Conservation (phyloP, 1,140 invertebrate genomes). For the Pseudomyrmex dendroicus region DNA sequence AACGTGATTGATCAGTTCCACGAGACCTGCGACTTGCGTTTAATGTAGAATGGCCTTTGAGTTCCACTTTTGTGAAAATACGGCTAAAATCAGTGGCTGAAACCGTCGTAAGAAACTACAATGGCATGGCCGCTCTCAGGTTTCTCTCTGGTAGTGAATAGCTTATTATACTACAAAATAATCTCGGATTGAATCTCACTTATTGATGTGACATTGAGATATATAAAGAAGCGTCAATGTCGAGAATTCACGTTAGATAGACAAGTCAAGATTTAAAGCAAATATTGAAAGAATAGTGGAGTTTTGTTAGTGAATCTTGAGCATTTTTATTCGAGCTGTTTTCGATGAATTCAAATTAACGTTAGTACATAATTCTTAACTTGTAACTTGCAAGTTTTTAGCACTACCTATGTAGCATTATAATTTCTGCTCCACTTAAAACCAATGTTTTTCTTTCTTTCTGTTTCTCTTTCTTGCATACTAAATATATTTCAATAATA, state of each 20-base stretch:
- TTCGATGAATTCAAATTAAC: conserved; percentile 38
- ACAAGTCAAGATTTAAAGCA: background rate
- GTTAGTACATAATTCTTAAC: background rate
- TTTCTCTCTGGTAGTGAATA: no score
- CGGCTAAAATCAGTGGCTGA: no score
- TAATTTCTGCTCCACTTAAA: conserved; percentile 10
- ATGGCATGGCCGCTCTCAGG: no score
- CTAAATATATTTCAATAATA: no score
- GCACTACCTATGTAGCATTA: no score
- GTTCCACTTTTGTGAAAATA: no score
- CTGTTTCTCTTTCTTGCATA: no score
- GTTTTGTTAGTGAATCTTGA: background rate
- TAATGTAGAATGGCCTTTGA: no score
- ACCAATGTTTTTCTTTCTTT: background rate
- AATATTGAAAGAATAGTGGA: background rate
- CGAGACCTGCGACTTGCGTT: no score
- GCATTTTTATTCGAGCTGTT: background rate
- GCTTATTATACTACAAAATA: no score
- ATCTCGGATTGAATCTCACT: background rate
- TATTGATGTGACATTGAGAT: background rate
- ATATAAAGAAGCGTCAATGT: background rate
- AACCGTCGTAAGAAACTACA: no score
- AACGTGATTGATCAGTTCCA: no score
- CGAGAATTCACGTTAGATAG: background rate
- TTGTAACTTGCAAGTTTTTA: background rate